These are phyloP conservation scores for Helicoverpa assulta DNA, from an alignment of 2,888 invertebrate genomes.

Conservation along the genomic window DNA sequence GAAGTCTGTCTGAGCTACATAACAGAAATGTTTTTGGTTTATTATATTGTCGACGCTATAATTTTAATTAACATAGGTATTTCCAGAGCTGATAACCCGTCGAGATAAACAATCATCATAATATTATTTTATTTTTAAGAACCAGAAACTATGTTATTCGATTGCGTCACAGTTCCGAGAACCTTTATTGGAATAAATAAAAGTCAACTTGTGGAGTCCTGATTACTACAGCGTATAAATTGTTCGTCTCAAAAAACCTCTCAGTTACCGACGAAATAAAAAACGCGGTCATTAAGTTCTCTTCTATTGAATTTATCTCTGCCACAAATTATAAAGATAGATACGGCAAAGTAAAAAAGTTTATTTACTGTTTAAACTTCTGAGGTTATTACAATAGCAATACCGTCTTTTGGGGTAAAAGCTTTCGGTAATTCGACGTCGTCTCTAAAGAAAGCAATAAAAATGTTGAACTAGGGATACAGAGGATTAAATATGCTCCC, in stretches of 20 bases:
- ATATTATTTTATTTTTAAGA: constrained; percentile 40
- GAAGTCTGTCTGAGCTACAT: constrained; percentile 29
- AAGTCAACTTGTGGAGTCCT: constrained; percentile 65
- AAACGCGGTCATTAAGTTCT: constrained; percentile 69
- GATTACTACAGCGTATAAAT: constrained; percentile 70
- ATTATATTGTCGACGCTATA: constrained; percentile 49
- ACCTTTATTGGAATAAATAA: constrained; percentile 67
- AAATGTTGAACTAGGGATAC: constrained; percentile 67
- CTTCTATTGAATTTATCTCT: constrained; percentile 70
- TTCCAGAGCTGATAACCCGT: constrained; percentile 55
- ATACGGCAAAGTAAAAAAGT: constrained; percentile 58
- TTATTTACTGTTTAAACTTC: constrained; percentile 65
- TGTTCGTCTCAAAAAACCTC: constrained; percentile 67
- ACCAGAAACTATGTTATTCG: constrained; percentile 50
- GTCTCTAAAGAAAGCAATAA: constrained; percentile 67
- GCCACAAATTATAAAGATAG: constrained; percentile 69
- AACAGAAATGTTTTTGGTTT: constrained; percentile 56
- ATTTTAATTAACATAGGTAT: constrained; percentile 63
- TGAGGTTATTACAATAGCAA: constrained; percentile 54
- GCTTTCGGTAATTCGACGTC: constrained; percentile 31
- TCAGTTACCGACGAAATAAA: constrained; percentile 66
- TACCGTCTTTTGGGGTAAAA: constrained; percentile 56
- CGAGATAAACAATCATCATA: constrained; percentile 45
- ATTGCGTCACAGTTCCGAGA: constrained; percentile 67
- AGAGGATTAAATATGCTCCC: constrained; percentile 65